These are phyloP conservation scores for Chrysolina haemoptera DNA, from an alignment of 2,888 invertebrate genomes.

Conservation along the genomic window DNA sequence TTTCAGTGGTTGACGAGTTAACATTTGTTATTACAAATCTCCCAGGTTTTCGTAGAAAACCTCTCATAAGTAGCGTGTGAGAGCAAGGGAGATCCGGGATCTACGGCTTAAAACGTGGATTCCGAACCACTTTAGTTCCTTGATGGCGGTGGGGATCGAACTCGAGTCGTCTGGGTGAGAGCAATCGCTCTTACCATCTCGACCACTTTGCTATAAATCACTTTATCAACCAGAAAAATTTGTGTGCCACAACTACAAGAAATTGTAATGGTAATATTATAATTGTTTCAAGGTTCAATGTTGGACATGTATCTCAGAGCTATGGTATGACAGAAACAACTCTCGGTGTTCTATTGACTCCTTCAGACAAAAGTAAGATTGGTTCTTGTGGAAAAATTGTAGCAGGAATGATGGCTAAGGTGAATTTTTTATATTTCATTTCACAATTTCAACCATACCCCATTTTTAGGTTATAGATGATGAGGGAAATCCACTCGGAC, in stretches of 20 bases:
- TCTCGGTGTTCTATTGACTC: conserved; percentile 72
- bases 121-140: no score
- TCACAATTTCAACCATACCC: background rate
- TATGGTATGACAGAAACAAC: conserved; percentile 89
- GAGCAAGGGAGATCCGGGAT: no score
- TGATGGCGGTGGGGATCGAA: no score
- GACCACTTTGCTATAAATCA: no score
- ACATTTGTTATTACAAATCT: no score
- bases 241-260: background rate
- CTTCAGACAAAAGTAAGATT: conserved; percentile 67
- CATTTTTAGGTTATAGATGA: conserved; percentile 73
- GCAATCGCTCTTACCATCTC: no score
- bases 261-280: background rate
- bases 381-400: conserved; percentile 80
- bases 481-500: conserved; percentile 76
- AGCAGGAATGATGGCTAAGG: conserved; percentile 79
- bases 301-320: conserved; percentile 72
- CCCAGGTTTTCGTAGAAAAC: no score
- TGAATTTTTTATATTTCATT: background rate
- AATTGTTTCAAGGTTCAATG: conserved; percentile 51
- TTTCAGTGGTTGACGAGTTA: no score
- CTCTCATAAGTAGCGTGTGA: no score
- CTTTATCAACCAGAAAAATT: background rate
- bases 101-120: no score
- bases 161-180: no score